Evolutionary conservation across 2,113 vertebrate genomes (phyloP).

Genomic region (Saccopteryx bilineata): DNA sequence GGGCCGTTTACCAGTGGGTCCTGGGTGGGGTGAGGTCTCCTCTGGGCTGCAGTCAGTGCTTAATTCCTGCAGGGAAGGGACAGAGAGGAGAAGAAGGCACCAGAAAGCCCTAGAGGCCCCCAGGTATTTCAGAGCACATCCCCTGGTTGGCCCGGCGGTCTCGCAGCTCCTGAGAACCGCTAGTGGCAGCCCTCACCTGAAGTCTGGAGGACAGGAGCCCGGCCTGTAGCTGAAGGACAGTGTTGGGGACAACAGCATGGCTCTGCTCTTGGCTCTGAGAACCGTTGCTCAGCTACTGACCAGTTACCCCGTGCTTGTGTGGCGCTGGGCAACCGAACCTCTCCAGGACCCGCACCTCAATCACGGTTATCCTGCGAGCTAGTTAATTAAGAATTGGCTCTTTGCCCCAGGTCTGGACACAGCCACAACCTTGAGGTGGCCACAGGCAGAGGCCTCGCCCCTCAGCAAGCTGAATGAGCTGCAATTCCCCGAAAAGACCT

Average conservation of each 20-base stretch:
- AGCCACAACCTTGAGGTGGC: not conserved
- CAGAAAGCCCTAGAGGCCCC: not conserved
- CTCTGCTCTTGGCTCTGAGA: not conserved
- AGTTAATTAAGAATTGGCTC: not conserved
- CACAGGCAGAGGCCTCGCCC: not conserved
- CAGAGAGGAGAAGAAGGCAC: not conserved
- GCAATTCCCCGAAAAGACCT: not conserved
- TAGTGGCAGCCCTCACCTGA: not conserved
- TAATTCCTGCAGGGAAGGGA: not conserved
- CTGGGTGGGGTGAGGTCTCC: not conserved
- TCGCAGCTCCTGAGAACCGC: accelerated
- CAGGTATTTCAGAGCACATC: not conserved
- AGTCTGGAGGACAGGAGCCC: not conserved
- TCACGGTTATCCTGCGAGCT: not conserved
- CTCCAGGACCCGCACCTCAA: not conserved
- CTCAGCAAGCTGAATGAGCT: not conserved
- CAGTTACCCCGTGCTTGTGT: not conserved
- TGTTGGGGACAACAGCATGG: not conserved
- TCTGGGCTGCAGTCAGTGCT: not conserved
- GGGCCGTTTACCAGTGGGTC: not conserved
- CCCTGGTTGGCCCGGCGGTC: not conserved
- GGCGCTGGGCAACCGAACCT: not conserved
- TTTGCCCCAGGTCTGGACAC: not conserved
- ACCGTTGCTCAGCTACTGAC: not conserved
- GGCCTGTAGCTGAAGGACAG: not conserved